Percentiles rank a stretch among this genome's conserved stretches.
phyloP scores from a whole-genome alignment of 2,888 invertebrate genomes.

The Pristionchus exspectatus region DNA sequence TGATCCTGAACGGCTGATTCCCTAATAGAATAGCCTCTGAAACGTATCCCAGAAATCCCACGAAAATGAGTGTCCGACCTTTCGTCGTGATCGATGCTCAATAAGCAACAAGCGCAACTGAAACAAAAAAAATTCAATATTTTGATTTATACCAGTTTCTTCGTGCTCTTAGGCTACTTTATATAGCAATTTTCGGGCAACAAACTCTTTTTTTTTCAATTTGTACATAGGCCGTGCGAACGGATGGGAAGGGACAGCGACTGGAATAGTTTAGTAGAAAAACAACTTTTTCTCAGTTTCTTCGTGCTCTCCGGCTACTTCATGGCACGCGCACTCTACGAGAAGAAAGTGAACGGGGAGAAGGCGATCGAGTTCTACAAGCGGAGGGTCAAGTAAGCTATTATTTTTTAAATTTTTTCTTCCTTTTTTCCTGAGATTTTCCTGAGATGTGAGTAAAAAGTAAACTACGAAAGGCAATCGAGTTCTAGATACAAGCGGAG shows the following conservation, averaged over 20 bases:
- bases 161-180: neutral
- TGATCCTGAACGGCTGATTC: no score
- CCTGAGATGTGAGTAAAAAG: neutral
- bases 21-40: neutral
- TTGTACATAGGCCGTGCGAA: neutral
- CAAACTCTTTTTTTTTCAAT: no score
- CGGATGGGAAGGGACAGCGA: neutral
- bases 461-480: neutral
- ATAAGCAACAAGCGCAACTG: no score
- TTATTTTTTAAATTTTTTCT: neutral
- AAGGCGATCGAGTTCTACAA: neutral
- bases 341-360: neutral
- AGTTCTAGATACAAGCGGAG: neutral
- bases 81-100: no score
- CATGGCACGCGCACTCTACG: neutral
- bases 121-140: neutral
- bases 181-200: no score
- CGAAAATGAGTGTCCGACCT: no score
- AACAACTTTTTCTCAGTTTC: neutral
- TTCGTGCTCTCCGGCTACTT: constrained; percentile 9
- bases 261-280: neutral
- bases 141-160: neutral
- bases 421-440: neutral
- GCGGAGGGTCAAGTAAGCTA: neutral
- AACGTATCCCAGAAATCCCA: neutral